A percentile compares a stretch with the other conserved stretches of the same genome.
Conservation (phyloP, 2,888 invertebrate species). For the Agrotis segetum region DNA sequence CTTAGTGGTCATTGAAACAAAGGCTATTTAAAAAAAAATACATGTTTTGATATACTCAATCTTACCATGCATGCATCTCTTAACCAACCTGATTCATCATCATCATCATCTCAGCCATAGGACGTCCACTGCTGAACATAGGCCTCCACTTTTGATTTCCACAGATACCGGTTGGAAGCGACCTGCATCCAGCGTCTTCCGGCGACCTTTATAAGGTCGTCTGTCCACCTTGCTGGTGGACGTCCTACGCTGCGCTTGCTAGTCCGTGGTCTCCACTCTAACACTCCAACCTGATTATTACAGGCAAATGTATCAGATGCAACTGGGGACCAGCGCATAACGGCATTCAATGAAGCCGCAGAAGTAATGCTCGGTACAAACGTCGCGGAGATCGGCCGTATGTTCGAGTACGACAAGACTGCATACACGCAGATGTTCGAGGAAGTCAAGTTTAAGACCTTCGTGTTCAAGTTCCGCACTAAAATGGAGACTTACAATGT, state of each 20-base stretch:
- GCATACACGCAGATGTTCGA: conserved; percentile 93
- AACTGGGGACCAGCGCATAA: conserved; percentile 97
- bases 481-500: conserved; percentile 98
- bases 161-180: too few relatives aligned
- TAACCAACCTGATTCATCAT: too few relatives aligned
- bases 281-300: not conserved
- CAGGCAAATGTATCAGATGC: conserved; percentile 97
- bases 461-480: conserved; percentile 95
- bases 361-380: conserved; percentile 94
- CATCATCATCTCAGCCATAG: too few relatives aligned
- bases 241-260: too few relatives aligned
- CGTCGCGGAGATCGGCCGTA: conserved; percentile 95
- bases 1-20: not conserved
- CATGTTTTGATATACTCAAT: not conserved
- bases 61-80: not conserved
- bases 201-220: too few relatives aligned
- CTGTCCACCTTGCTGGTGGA: too few relatives aligned
- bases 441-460: conserved; percentile 94
- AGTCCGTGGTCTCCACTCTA: too few relatives aligned
- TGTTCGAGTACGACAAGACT: conserved; percentile 93
- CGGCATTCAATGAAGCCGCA: conserved; percentile 96
- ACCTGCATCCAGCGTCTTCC: too few relatives aligned
- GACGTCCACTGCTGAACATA: too few relatives aligned
- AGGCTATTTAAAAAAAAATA: too few relatives aligned
- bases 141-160: too few relatives aligned